Evolutionary conservation across 2,888 invertebrate genomes (phyloP).

Genomic region (Hirtodrosophila histrioides): DNA sequence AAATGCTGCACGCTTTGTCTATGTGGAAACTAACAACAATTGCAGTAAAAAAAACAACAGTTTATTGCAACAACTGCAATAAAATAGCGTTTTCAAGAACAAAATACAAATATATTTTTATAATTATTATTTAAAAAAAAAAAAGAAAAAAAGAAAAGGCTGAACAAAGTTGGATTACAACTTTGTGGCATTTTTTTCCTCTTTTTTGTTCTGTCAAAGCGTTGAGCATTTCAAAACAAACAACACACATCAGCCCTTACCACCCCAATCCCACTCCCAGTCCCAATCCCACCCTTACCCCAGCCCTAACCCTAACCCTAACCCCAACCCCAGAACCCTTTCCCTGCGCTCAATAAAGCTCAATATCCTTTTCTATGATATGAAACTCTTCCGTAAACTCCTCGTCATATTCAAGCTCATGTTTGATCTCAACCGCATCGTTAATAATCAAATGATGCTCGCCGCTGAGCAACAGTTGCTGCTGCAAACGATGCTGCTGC

Average conservation of each 20-base stretch:
- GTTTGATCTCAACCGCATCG: conserved; percentile 63
- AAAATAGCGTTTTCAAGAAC: conserved; percentile 22
- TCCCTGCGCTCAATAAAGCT: conserved; percentile 55
- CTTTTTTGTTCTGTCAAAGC: conserved; percentile 2
- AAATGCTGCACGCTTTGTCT: conserved; percentile 60
- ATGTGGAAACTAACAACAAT: neutral
- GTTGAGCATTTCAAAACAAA: conserved; percentile 28
- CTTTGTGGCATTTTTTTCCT: neutral
- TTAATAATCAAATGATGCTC: conserved; percentile 55
- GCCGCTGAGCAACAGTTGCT: conserved; percentile 39
- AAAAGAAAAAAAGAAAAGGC: conserved; percentile 2
- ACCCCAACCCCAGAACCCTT: neutral
- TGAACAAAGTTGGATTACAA: neutral
- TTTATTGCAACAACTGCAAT: conserved; percentile 41
- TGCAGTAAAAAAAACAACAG: conserved; percentile 27
- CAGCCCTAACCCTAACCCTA: too few species aligned
- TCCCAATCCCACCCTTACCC: too few species aligned
- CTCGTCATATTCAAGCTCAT: conserved; percentile 62
- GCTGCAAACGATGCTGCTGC: conserved; percentile 34
- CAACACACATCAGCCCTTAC: too few species aligned
- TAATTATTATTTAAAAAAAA: too few species aligned
- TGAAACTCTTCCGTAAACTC: conserved; percentile 62
- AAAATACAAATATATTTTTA: too few species aligned
- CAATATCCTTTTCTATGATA: conserved; percentile 73
- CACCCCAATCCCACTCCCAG: too few species aligned